Evolutionary conservation across 2,888 invertebrate genomes (phyloP), one percentile per base, ranked within the genome.

Genomic region (Mythimna impura): DNA sequence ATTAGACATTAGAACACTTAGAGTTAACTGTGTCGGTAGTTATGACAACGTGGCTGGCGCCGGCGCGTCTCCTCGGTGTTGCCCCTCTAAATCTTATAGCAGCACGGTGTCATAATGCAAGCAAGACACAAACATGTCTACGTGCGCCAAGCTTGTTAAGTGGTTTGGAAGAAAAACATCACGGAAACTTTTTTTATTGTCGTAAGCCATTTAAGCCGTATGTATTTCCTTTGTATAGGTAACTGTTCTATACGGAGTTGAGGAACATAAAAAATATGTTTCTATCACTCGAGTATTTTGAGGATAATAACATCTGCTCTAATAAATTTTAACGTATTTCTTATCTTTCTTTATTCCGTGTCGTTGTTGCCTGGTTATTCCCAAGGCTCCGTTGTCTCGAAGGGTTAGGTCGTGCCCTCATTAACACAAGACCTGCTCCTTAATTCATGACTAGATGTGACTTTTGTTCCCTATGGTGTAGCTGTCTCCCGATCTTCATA

Each of bases 91-190:
- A 95, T 95, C 95, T 95, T 92, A 89, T 91, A 93, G 95, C 94
- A 95, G 93, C 95, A 93, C 95, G 93, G 95, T 94, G 95, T 96
- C 95, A 95, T 96, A 96, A 95, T 96, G 96, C 96, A 96, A 94
- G 95, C 94, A 93, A 92, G 94, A 94, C 95, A 95, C 96, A 96
- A 95, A 96, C 95, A 96, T 94, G 93, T 94, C 95, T 95, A 93
- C 95, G 93, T 95, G 94, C 95, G 95, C 96, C 96, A 95, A 95
- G 93, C 95, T 94, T 94, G 96, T 95, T 96, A 96, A 96, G 96
- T 96, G 96, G 96, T 95, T 96, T 94, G 96, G 96, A 96, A 96
- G 96, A 96, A 96, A 95, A 96, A 96, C 96, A 96, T 95, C 96
- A 93, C 93, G 91, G 93, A 95, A 96, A 96, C 92, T 96, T 96